These are phyloP conservation scores for Drosophila chauvacae DNA, from an alignment of 1,140 invertebrate genomes.

Conservation along the genomic window DNA sequence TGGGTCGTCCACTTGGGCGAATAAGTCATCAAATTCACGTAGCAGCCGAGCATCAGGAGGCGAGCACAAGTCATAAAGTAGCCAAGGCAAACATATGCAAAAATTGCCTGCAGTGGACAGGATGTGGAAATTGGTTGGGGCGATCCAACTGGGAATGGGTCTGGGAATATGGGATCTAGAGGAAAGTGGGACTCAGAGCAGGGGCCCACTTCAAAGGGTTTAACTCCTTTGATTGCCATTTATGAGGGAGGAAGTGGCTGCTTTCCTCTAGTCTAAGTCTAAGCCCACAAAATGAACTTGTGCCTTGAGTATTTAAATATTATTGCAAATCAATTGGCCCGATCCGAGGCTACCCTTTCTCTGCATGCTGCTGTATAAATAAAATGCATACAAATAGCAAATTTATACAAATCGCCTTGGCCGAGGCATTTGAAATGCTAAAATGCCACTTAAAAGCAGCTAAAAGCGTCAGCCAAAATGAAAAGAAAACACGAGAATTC, in stretches of 20 bases:
- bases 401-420: constrained; percentile 78
- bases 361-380: constrained; percentile 53
- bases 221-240: constrained; percentile 58
- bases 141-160: background rate
- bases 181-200: constrained; percentile 18
- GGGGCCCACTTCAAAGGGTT: constrained; percentile 63
- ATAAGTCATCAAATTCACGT: constrained; percentile 83
- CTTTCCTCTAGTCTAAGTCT: constrained; percentile 11
- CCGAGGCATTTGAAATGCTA: constrained; percentile 77
- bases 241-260: constrained; percentile 43
- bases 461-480: constrained; percentile 72
- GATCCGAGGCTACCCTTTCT: background rate
- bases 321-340: constrained; percentile 80
- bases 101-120: constrained; percentile 56
- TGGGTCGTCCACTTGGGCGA: constrained; percentile 66
- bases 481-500: constrained; percentile 83
- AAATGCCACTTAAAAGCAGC: constrained; percentile 81
- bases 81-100: constrained; percentile 75
- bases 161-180: background rate
- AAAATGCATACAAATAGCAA: constrained; percentile 83
- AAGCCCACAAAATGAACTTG: constrained; percentile 59
- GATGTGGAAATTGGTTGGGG: constrained; percentile 46
- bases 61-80: constrained; percentile 57
- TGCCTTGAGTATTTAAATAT: constrained; percentile 72
- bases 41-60: constrained; percentile 46